Base-by-base conservation (phyloP, 2,113 vertebrate species). In the Lates calcarifer region DNA sequence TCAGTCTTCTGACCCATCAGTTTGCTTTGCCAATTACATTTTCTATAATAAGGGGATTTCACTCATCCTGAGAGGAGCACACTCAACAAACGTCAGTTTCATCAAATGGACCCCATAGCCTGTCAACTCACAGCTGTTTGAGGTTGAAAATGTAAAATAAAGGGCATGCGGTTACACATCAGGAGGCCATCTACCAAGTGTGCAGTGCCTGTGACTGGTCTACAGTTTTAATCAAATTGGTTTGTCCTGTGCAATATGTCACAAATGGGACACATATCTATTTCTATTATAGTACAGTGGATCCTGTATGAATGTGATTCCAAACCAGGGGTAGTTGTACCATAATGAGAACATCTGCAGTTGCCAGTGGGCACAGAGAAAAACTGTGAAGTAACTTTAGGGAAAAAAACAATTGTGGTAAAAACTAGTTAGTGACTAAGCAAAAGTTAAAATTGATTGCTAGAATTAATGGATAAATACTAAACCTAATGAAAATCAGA, bases 1-100 rank as follows among this genome's bases (percentile, higher is more conserved):
- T 53, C 31, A 45, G 62, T 58, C 49, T 45, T 43, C 28, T 4
- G n/a, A 61, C 5, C 1, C 18, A 64, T 68, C 15, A n/a, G 15
- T 69, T 53, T 68, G 13, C 53, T 68, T 65, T 33, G 41, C 3
- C 33, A 35, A 35, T 65, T 70, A 63, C n/a, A 24, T 49, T 80
- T 64, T 45, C 49, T 12, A 24, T 7, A 24, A 11, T 24, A 51
- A n/a, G 22, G 22, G 22, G 6, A 51, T 73, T 73, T 63, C 1
- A 58, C 29, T 35, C 24, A 78, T 49, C 55, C 6, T 63, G 57
- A 70, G 31, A 70, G 58, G 10, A 33, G 43, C 17, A n/a, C 13
- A 26, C 20, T 58, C 11, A 53, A 55, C 13, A 22, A 62, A n/a
- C 9, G 49, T 51, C 22, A 51, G 49, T 24, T 51, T n/a, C 49